Base-by-base conservation (phyloP, 2,888 invertebrate species). In the Dichetophora obliterata region DNA sequence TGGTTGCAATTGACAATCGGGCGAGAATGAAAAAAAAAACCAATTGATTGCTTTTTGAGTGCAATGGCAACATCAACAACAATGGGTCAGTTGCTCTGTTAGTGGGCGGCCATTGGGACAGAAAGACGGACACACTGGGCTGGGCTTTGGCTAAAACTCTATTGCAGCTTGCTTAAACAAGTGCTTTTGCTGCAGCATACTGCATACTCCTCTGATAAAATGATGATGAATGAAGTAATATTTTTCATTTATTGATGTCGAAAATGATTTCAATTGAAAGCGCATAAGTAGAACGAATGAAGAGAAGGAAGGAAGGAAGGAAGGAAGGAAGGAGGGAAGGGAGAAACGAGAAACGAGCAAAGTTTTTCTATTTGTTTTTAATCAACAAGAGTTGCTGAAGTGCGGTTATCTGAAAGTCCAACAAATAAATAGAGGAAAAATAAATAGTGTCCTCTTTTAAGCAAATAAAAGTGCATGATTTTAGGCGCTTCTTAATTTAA, bases 1-100 rank as follows among this genome's bases (percentile, higher is more conserved):
- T 59, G 59, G 59, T 59, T 59, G 59, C 59, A 59, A 59, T 59
- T 59, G 59, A 59, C 59, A 59, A 59, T 59, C 43, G 43, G 43
- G 11, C 43, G 3, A 43, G 14, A 14, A 43, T 59, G 59, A 27
- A 59, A 59, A 54, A 22, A 54, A 54, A 59, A 24, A 59, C 24
- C 59, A 59, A 59, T 59, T 59, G 59, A 59, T 59, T 59, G 24
- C 27, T 59, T 22, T 22, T 59, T 59, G 14, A 59, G 27, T 3
- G 59, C 59, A 59, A 27, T 59, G 59, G 22, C 59, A 59, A 22
- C 27, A 27, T 27, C 43, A 43, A 43, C 43, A 43, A 43, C 43
- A 59, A 14, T 59, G 59, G 11, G 14, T 27, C 22, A 6, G 22
- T 59, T 59, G 24, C 14, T 27, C 24, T 24, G 9, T 59, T 59